A percentile compares a stretch with the other conserved stretches of the same genome.
These are phyloP conservation scores for Calliphora vomitoria DNA, from an alignment of 2,888 invertebrate genomes.

Conservation along the genomic window DNA sequence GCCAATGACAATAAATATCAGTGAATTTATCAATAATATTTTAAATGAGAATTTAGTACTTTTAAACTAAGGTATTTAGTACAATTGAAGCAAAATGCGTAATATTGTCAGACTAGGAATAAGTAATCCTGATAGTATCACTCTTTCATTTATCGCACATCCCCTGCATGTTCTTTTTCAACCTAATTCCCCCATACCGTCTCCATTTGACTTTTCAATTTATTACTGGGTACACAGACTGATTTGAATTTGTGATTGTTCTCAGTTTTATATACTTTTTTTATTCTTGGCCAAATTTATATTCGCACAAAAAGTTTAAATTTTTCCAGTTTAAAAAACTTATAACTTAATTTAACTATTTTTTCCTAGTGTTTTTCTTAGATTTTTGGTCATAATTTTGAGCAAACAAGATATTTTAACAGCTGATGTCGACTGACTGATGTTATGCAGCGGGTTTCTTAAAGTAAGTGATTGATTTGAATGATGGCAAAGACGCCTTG, in stretches of 20 bases:
- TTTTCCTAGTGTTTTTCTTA: constrained; percentile 26
- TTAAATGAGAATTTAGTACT: no score
- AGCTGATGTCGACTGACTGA: constrained; percentile 43
- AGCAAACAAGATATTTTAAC: constrained; percentile 54
- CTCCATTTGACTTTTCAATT: constrained; percentile 32
- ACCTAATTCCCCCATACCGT: no score
- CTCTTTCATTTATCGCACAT: not conserved
- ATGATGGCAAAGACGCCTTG: constrained; percentile 4
- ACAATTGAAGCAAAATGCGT: no score
- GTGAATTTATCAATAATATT: no score
- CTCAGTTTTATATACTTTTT: not conserved
- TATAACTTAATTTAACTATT: constrained; percentile 45
- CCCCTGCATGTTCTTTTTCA: not conserved
- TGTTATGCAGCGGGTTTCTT: constrained; percentile 16
- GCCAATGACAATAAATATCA: no score
- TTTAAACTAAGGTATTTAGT: no score
- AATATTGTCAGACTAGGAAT: no score
- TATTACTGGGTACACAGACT: constrained; percentile 36
- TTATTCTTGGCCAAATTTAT: not conserved
- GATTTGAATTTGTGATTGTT: constrained; percentile 49
- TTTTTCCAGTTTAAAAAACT: constrained; percentile 30
- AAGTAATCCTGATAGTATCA: no score
- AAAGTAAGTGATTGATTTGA: constrained; percentile 42
- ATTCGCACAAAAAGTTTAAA: constrained; percentile 13
- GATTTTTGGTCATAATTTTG: constrained; percentile 43